phyloP scores from a whole-genome alignment of 2,797 vertebrate genomes.

The Danio albolineatus region DNA sequence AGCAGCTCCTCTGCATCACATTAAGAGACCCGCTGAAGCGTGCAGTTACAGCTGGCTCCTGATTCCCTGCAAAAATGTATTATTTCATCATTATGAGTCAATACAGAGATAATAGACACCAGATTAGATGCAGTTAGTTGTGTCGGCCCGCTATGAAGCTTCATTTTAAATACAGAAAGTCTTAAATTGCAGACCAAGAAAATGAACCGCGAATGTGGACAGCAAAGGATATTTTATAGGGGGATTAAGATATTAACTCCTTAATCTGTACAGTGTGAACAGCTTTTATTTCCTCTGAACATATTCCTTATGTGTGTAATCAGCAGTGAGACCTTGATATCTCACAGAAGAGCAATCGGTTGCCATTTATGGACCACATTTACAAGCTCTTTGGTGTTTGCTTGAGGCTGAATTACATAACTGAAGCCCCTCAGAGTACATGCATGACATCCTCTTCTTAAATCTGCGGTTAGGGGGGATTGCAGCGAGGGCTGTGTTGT shows the following conservation, averaged over 20 bases:
- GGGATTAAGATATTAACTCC: not conserved
- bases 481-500: not conserved
- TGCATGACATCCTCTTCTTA: conserved; percentile 9
- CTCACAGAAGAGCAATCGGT: not conserved
- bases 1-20: conserved; percentile 64
- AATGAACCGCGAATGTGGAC: conserved; percentile 15
- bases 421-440: not conserved
- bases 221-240: not conserved
- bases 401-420: conserved; percentile 14
- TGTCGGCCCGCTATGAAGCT: not conserved
- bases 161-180: not conserved
- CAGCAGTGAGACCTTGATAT: not conserved
- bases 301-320: not conserved
- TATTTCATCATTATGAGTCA: conserved; percentile 16
- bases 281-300: not conserved
- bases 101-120: conserved; percentile 31
- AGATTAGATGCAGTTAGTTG: conserved; percentile 22
- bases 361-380: not conserved
- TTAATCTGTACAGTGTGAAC: conserved; percentile 3
- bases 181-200: not conserved
- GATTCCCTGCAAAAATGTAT: conserved; percentile 60
- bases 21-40: conserved; percentile 63
- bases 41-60: conserved; percentile 38
- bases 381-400: conserved; percentile 14
- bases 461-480: not conserved